Base-by-base conservation (phyloP, 2,113 vertebrate genomes). In the Nanger granti region DNA sequence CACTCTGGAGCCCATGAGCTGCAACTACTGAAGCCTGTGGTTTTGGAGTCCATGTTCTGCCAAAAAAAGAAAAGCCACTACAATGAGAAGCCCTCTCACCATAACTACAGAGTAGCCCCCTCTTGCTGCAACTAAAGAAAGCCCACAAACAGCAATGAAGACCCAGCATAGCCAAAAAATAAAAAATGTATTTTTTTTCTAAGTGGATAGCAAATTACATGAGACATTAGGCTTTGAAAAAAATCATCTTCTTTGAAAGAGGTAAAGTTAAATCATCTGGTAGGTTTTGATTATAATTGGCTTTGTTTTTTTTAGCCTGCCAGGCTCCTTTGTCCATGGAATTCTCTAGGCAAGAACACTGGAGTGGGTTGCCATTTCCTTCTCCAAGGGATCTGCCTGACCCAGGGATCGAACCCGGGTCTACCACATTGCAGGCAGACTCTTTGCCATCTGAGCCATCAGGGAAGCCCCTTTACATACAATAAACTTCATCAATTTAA, bases 211-310 rank as follows among this genome's bases (percentile, higher is more conserved):
- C 11, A 49, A 87, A 88, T 88, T 59, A 52, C 41, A 59, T 73
- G 41, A 59, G 8, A 29, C 37, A 41, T 69, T 83, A 59, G 34
- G 60, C 24, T 93, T 93, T 59, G 41, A 41, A 93, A 93, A 93
- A 69, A 93, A 41, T 37, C 4, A 84, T 28, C 34, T 89, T 52
- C 10, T 96, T 76, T 62, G 34, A 85, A 93, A 86, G n/a, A n/a
- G n/a, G 22, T 62, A 64, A 84, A 93, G 60, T 76, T 85, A 96
- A 96, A n/a, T 93, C 44, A 54, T 76, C 22, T 55, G 15, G 17
- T 54, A 89, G 2, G 47, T 54, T 89, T 69, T 12, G 8, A 11
- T 89, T 93, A 37, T 60, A 96, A 90, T 62, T 44, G n/a, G 7
- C 7, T 54, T 49, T 66, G 6, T 73, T 89, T 91, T 52, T 41